Base-by-base conservation (phyloP, 2,797 vertebrate genomes). In the Microctenopoma stevenorrisi region DNA sequence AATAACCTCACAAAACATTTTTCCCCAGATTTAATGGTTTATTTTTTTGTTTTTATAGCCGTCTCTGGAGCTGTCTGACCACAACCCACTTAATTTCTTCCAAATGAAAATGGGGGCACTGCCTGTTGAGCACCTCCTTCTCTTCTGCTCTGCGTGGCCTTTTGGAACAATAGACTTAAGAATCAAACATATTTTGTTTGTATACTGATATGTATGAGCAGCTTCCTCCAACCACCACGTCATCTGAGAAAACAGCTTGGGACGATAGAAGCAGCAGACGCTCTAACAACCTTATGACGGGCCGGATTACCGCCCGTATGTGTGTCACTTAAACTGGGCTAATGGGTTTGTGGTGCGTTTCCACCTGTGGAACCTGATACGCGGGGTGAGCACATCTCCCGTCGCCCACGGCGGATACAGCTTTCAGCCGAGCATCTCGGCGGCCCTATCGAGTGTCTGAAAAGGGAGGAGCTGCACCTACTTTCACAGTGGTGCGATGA, bases 361-460 rank as follows among this genome's bases (percentile, higher is more conserved):
- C 74, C 75, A 86, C 81, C 86, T 59, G 70, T 64, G 87, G n/a
- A 85, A 90, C 82, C 55, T 4, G 84, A 91, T 79, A 77, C 57
- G 3, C 60, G 13, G 5, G 8, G 48, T 71, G 64, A n/a, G 5
- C 18, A 50, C 51, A 69, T 70, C 61, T 56, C 52, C 66, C 12
- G 55, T 70, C 22, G 64, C 79, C 80, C 73, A 49, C 56, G 38
- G 69, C 66, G 35, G n/a, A 68, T 79, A 38, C 70, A 64, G 48
- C 65, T 83, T 74, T 73, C 44, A 51, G 62, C 60, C 40, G 0
- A 66, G 61, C 58, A 35, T 66, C 56, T 59, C 56, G n/a, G 25
- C 56, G 47, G 60, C 60, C 60, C 60, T 68, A 56, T 83, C 48
- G 46, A 75, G 76, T 76, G 47, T 79, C 76, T 74, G 47, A 64